phyloP scores from a whole-genome alignment of 2,888 invertebrate species.

The Machimus rusticus region DNA sequence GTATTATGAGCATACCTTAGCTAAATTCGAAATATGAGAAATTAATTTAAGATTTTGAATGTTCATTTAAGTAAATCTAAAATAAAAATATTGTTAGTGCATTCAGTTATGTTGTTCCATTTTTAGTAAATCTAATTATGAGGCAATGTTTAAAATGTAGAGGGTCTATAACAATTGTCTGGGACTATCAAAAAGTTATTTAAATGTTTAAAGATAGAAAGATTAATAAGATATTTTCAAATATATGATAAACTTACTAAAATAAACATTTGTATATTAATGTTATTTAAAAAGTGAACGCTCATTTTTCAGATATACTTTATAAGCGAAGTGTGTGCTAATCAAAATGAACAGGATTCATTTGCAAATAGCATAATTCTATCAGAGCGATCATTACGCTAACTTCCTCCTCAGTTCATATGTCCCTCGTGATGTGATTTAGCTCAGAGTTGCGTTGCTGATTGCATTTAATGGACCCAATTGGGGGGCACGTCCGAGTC shows the following conservation, averaged over 20 bases:
- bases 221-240: too few species aligned
- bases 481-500: conserved; percentile 3
- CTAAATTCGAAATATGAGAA: too few species aligned
- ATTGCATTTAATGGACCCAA: conserved; percentile 28
- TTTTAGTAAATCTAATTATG: too few species aligned
- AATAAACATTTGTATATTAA: neutral
- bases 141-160: too few species aligned
- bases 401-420: conserved; percentile 22
- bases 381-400: neutral
- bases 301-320: neutral
- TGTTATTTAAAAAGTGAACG: neutral
- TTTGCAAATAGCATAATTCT: neutral
- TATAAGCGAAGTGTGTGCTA: neutral
- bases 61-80: too few species aligned
- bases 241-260: neutral
- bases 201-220: too few species aligned
- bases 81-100: too few species aligned
- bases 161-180: too few species aligned
- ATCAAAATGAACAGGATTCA: neutral
- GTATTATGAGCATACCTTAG: too few species aligned
- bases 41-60: too few species aligned
- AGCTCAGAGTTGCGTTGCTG: neutral
- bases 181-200: too few species aligned
- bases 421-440: conserved; percentile 16
- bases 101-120: too few species aligned